Evolutionary conservation across 2,797 vertebrate species (phyloP), one percentile per base, ranked within the genome.

Genomic region (Amniataba percoides): DNA sequence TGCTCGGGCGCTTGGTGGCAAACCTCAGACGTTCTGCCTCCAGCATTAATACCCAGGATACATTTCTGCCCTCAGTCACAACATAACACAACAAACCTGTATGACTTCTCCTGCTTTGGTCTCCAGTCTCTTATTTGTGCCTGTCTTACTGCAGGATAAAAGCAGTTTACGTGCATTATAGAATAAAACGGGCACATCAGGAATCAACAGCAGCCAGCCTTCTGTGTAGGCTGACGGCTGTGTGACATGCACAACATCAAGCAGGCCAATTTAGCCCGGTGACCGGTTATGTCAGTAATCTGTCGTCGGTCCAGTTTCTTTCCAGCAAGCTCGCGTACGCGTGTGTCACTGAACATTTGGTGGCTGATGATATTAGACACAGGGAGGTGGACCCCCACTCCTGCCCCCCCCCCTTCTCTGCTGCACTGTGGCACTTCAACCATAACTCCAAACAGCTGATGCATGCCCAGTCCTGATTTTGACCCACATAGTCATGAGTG

Each of bases 401-500:
- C 27, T 31, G 27, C 27, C 27, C 27, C 27, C 27, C 27, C 27
- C 27, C 5, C 27, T 31, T 3, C 27, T 31, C 27, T 49, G 52
- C n/a, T 36, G 1, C 34, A 31, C 45, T 21, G 19, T 12, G 12
- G 23, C 45, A 14, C 61, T 9, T 18, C 31, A 14, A 40, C 27
- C 19, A 0, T 21, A n/a, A n/a, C 23, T 60, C 1, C 3, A 2
- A 63, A 42, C 46, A 69, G 27, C 15, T 18, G 23, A n/a, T 13
- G 25, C 7, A 18, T 27, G 53, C 23, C n/a, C 62, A 3, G 39
- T 63, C 64, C 48, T 49, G 40, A 40, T 78, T 31, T 15, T 78
- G 87, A 72, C 60, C 78, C 57, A 52, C 59, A 25, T 83, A 77
- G 70, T 65, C 58, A 1, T 49, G 63, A 39, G 79, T 55, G 78